Base-by-base conservation (phyloP, 2,797 vertebrate species). In the Atherinosoma microstoma region DNA sequence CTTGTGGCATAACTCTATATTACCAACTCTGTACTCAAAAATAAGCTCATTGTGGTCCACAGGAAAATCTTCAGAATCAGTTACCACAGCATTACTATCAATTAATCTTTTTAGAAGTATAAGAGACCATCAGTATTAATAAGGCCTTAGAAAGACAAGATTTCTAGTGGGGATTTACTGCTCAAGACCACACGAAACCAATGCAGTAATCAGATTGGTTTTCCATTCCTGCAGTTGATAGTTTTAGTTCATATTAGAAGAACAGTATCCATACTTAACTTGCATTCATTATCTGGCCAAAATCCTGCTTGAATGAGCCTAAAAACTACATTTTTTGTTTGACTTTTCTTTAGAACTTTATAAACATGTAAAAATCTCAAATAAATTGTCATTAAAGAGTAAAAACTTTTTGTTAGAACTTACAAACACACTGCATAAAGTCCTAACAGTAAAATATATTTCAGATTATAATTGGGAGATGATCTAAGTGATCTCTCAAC, bases 141-240 rank as follows among this genome's bases (percentile, higher is more conserved):
- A 53, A 67, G 64, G 38, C 22, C 18, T 58, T 69, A 42, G 32
- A 65, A 65, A 35, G 32, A 60, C 24, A 6, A n/a, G 60, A 64
- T 34, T 73, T 1, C 30, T 54, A 27, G 58, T 49, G 67, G 61
- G 70, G 67, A 51, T 77, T 71, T 70, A 34, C 49, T 73, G 38
- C 34, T 82, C 32, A 85, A 83, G 82, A 88, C 82, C 84, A 58
- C 63, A 87, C 67, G 89, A 91, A 79, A 29, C 22, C 15, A 29
- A 29, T 4, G 5, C 24, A 87, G 67, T 35, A 38, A 35, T 42
- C 29, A 36, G 3, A 53, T 13, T 60, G 22, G 20, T 61, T 56
- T 51, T 69, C 20, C 64, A 58, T 15, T 20, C 22, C 32, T 40
- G 8, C 24, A 64, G 64, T 40, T 36, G 30, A 49, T 22, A 51